phyloP scores from a whole-genome alignment of 2,797 vertebrate genomes.

The Danio tinwini region DNA sequence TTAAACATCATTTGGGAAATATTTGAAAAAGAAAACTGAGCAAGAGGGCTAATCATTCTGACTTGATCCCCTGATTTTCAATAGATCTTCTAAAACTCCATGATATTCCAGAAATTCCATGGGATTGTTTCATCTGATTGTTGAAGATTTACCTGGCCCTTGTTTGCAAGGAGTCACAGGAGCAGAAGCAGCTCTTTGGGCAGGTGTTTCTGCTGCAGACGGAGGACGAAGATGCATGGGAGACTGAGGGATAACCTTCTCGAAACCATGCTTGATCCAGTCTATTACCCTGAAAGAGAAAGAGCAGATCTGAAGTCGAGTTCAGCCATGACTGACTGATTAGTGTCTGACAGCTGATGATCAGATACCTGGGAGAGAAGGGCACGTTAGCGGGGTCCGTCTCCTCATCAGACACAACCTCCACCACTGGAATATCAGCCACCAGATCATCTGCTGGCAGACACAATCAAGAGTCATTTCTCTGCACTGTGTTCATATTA shows the following conservation, averaged over 20 bases:
- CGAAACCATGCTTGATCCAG: conserved; percentile 80
- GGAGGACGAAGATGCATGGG: conserved; percentile 52
- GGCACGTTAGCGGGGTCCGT: conserved; percentile 55
- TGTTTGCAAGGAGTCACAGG: conserved; percentile 35
- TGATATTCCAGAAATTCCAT: too few relatives aligned
- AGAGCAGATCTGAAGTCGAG: background rate
- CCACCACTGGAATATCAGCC: conserved; percentile 56
- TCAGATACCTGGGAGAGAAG: conserved; percentile 62
- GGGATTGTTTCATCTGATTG: too few relatives aligned
- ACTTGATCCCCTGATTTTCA: too few relatives aligned
- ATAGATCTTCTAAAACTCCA: too few relatives aligned
- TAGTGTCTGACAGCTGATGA: conserved; percentile 2
- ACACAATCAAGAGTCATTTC: background rate
- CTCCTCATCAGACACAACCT: conserved; percentile 58
- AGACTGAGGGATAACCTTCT: conserved; percentile 81
- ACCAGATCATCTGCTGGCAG: conserved; percentile 59
- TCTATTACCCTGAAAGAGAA: conserved; percentile 71
- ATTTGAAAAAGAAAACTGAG: too few relatives aligned
- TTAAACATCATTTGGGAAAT: too few relatives aligned
- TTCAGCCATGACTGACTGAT: background rate
- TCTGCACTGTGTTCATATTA: background rate
- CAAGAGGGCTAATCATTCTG: too few relatives aligned
- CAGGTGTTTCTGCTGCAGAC: conserved; percentile 40
- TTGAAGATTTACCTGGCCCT: conserved; percentile 24
- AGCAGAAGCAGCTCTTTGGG: conserved; percentile 56